These are phyloP conservation scores for Meganola albula DNA, from an alignment of 2,888 invertebrate species.

Conservation along the genomic window DNA sequence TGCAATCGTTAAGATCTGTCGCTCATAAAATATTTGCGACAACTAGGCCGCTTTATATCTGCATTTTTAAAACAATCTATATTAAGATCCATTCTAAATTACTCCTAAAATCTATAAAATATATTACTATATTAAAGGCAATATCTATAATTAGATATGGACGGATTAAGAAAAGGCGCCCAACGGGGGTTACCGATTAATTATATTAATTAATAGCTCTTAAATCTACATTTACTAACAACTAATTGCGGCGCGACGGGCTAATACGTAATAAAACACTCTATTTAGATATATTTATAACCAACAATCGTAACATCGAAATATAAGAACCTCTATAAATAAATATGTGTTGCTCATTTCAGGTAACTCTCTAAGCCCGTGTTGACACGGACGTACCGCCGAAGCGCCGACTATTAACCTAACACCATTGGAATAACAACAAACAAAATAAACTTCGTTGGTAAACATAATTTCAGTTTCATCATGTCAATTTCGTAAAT, in stretches of 20 bases:
- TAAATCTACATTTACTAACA: constrained; percentile 42
- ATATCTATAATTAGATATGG: constrained; percentile 76
- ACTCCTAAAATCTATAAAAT: constrained; percentile 72
- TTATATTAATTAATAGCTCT: constrained; percentile 71
- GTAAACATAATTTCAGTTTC: constrained; percentile 75
- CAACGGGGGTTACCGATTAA: constrained; percentile 73
- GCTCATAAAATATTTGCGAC: too few relatives aligned
- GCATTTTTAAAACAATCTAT: constrained; percentile 62
- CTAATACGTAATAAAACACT: constrained; percentile 46
- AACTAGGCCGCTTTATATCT: constrained; percentile 62
- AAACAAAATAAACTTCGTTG: constrained; percentile 70
- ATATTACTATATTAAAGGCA: constrained; percentile 78
- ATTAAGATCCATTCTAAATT: constrained; percentile 63
- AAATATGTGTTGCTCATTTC: constrained; percentile 65
- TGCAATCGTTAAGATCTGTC: too few relatives aligned
- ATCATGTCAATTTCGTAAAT: constrained; percentile 71
- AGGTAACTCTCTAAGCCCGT: constrained; percentile 72
- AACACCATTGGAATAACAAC: constrained; percentile 60
- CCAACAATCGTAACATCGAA: constrained; percentile 65
- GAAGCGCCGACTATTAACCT: constrained; percentile 39
- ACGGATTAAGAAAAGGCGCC: constrained; percentile 77
- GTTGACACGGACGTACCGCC: constrained; percentile 52
- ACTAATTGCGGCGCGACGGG: constrained; percentile 56
- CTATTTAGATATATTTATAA: constrained; percentile 52
- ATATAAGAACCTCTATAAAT: constrained; percentile 68